A percentile compares a stretch with the other conserved stretches of the same genome.
phyloP scores from a whole-genome alignment of 2,113 vertebrate genomes.

The Eira barbara region DNA sequence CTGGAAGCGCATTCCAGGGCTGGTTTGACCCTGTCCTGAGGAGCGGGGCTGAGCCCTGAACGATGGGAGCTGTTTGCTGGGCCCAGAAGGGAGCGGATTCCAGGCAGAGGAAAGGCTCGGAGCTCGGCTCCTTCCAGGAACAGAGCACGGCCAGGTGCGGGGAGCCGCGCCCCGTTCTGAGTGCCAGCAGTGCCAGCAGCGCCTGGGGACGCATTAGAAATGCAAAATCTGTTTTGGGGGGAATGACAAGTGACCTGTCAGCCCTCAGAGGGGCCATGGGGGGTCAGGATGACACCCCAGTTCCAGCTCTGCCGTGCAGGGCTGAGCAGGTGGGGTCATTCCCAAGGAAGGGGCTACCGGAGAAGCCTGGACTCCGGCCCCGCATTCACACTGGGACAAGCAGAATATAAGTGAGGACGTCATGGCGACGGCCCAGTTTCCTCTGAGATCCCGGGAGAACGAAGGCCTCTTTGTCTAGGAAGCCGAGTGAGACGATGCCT shows the following conservation, averaged over 20 bases:
- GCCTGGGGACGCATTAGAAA: neutral
- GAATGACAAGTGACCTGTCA: neutral
- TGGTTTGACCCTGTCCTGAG: neutral
- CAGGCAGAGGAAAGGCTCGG: neutral
- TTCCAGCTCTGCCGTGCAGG: neutral
- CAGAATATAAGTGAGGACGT: neutral
- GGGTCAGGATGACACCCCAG: neutral
- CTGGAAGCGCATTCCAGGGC: accelerated
- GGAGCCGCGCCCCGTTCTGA: neutral
- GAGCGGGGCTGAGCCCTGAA: neutral
- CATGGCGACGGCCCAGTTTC: neutral
- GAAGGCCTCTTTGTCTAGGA: conserved; percentile 1
- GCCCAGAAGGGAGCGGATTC: accelerated
- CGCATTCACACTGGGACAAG: too few species aligned
- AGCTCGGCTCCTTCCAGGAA: neutral
- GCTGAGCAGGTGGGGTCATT: accelerated
- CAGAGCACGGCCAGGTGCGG: neutral
- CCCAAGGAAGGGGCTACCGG: too few species aligned
- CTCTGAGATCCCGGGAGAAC: neutral
- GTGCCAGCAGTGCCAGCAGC: too few species aligned
- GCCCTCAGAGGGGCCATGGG: neutral
- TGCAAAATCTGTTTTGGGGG: neutral
- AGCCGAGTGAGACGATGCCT: neutral
- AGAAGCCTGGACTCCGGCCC: neutral
- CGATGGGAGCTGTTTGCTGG: neutral